Evolutionary conservation across 2,113 vertebrate species (phyloP).

Genomic region (human): GRCh38 chrX:130298001-130298500

Average conservation of each 20-base stretch:
- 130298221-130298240: background rate
- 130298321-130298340: background rate
- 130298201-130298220: background rate
- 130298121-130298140: background rate
- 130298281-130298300: background rate
- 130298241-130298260: background rate
- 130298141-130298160: background rate
- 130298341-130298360: constrained; percentile 1
- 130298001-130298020: too few relatives aligned
- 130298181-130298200: background rate
- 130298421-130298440: background rate
- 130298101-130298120: constrained; percentile 8
- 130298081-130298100: background rate
- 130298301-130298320: background rate
- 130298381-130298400: background rate
- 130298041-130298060: background rate
- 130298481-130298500: background rate
- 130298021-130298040: background rate
- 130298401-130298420: background rate
- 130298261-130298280: background rate
- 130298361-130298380: background rate
- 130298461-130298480: background rate
- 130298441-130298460: background rate
- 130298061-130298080: too few relatives aligned
- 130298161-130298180: background rate